Percentiles rank a stretch among this genome's conserved stretches.
phyloP scores from a whole-genome alignment of 2,113 vertebrate genomes.

The Formicarius rufipectus region DNA sequence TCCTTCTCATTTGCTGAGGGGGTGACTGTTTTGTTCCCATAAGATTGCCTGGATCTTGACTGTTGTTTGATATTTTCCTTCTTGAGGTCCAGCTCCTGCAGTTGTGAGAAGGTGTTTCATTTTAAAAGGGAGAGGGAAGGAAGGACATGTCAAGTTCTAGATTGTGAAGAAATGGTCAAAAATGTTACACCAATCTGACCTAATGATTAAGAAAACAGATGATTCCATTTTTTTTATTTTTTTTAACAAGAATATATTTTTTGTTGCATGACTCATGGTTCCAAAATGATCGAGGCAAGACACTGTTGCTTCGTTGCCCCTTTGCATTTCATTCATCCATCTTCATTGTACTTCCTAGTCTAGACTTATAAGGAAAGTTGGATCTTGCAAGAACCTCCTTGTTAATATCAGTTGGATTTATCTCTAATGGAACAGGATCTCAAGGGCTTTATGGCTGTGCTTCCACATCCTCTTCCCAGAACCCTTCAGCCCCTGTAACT shows the following conservation, averaged over 20 bases:
- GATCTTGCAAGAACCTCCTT: neutral
- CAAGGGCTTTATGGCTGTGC: neutral
- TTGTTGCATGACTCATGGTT: fast-evolving
- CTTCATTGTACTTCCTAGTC: neutral
- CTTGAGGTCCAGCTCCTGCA: neutral
- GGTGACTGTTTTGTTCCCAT: neutral
- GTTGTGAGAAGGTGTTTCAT: neutral
- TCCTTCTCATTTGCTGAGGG: neutral
- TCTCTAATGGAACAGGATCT: neutral
- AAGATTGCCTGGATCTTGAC: neutral
- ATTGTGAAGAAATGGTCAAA: neutral
- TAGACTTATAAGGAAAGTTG: neutral
- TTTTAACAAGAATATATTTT: neutral
- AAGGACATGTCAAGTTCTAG: neutral
- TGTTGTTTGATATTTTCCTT: neutral
- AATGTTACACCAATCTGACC: neutral
- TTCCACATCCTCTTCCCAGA: neutral
- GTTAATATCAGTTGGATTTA: neutral
- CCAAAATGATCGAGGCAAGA: neutral
- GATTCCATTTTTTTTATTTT: fast-evolving
- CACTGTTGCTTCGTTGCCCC: neutral
- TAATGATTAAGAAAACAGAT: neutral
- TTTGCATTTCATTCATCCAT: neutral
- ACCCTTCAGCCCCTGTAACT: neutral
- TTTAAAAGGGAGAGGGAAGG: neutral